phyloP scores from a whole-genome alignment of 2,113 vertebrate species.

The Sinocyclocheilus rhinocerous region DNA sequence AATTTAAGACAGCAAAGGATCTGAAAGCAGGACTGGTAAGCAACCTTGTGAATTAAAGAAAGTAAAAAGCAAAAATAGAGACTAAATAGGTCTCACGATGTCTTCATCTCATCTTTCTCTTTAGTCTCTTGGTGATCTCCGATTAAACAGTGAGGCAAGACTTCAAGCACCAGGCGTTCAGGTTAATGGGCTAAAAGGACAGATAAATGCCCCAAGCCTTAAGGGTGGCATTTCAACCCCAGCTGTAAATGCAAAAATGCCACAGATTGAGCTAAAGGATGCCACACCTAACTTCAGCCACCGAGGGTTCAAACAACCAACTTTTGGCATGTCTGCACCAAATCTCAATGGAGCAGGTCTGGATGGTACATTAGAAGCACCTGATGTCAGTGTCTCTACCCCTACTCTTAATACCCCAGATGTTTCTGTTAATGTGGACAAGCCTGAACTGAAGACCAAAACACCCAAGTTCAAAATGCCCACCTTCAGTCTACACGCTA shows the following conservation, averaged over 20 bases:
- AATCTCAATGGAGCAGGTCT: constrained; percentile 63
- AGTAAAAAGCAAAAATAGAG: not conserved
- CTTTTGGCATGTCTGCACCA: constrained; percentile 58
- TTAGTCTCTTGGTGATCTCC: constrained; percentile 51
- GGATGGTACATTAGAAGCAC: constrained; percentile 54
- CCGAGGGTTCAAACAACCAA: constrained; percentile 58
- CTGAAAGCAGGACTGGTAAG: constrained; percentile 48
- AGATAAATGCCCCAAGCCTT: constrained; percentile 53
- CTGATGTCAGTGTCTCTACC: constrained; percentile 58
- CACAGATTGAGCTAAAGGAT: constrained; percentile 43
- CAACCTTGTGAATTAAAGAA: not conserved
- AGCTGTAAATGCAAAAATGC: constrained; percentile 56
- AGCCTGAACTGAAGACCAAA: constrained; percentile 57
- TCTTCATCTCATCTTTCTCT: constrained; percentile 4
- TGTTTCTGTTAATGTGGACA: constrained; percentile 57
- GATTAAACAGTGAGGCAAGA: constrained; percentile 42
- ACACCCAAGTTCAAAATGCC: constrained; percentile 56
- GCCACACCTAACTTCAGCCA: constrained; percentile 36
- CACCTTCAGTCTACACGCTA: constrained; percentile 31
- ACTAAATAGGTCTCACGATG: not conserved
- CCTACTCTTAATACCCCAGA: constrained; percentile 58
- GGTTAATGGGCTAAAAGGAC: constrained; percentile 56
- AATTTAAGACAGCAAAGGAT: constrained; percentile 69
- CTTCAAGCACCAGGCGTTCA: constrained; percentile 55
- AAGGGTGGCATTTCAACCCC: constrained; percentile 57